Base-by-base conservation (phyloP, 2,888 invertebrate genomes). In the Drosophila infuscata region DNA sequence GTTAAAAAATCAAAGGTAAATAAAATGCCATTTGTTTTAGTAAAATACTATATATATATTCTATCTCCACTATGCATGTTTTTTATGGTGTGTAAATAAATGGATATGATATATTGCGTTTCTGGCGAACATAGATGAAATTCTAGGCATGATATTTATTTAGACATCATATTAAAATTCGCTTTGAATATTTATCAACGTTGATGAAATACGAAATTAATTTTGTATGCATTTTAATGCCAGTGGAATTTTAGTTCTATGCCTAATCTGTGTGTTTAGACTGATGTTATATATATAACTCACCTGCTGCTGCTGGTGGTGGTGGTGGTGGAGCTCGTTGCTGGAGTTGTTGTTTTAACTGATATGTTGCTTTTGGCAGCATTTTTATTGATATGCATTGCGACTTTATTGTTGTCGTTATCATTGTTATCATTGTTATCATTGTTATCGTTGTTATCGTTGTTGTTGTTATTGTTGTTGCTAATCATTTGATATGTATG, bases 401-500 rank as follows among this genome's bases (percentile, higher is more conserved):
- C 75, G 61, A 71, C 72, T 35, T 73, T 78, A 46, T 58, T 60
- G 32, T 61, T 54, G 48, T 29, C 59, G 32, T 67, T 57, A 57
- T 53, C n/a, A 61, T 68, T 74, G 54, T 70, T 56, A 33, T 57
- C 61, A 49, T 60, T 64, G 20, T 25, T 25, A 25, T 25, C 20
- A 25, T 25, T 25, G 62, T 68, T 70, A 65, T 74, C 71, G 70
- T 75, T 80, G 62, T 54, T 62, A 35, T 72, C 71, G 43, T 60
- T 54, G 43, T 51, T 64, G 58, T 60, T 59, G 65, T 63, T 58
- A 57, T 58, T 73, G 73, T 60, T 76, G 66, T 68, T 70, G 70
- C 59, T 73, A 48, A 25, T 63, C 66, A 53, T 68, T 43, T 92
- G 92, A 92, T 92, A 92, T 92, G 92, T 92, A 78, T 81, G 83